Base-by-base conservation (phyloP, 2,113 vertebrate species). In the Odocoileus virginianus region DNA sequence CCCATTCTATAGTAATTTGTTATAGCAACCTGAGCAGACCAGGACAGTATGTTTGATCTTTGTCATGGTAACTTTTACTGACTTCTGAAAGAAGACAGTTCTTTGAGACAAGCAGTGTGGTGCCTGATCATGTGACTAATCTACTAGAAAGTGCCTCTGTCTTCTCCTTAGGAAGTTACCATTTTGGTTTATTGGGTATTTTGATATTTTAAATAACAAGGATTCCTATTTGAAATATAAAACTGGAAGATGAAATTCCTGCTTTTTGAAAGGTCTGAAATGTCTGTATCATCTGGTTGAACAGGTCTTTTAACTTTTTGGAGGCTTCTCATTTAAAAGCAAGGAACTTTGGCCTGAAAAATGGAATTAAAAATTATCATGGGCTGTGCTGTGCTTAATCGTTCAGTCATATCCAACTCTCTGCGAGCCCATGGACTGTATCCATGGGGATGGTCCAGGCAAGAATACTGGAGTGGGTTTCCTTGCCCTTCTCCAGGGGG, bases 391-490 rank as follows among this genome's bases (percentile, higher is more conserved):
- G 19, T 0, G 5, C n/a, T 71, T 36, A 36, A 19, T 71, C 0
- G 1, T 40, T 71, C 67, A 40, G n/a, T 36, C 5, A 0, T 71
- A 71, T 36, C 67, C 0, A 0, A 40, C 67, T 71, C 19, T 71
- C 23, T 23, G n/a, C 0, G 10, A 71, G 64, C 64, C 64, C 8
- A 11, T 36, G 64, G 67, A 71, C 19, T 71, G 19, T 23, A 23
- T 40, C 67, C 64, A 71, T 23, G n/a, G n/a, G n/a, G n/a, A 71
- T 71, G 17, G 17, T 23, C 19, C 19, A 40, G 19, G 67, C 67
- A 71, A 40, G 67, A 71, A 71, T 23, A 36, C n/a, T 36, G n/a
- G 9, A 71, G 67, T 71, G n/a, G 19, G 5, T 40, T 71, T n/a
- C 19, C 10, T 40, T 40, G n/a, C 67, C n/a, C n/a, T 71, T n/a